Evolutionary conservation across 2,888 invertebrate species (phyloP).

Genomic region (Pharmacophagus antenor): DNA sequence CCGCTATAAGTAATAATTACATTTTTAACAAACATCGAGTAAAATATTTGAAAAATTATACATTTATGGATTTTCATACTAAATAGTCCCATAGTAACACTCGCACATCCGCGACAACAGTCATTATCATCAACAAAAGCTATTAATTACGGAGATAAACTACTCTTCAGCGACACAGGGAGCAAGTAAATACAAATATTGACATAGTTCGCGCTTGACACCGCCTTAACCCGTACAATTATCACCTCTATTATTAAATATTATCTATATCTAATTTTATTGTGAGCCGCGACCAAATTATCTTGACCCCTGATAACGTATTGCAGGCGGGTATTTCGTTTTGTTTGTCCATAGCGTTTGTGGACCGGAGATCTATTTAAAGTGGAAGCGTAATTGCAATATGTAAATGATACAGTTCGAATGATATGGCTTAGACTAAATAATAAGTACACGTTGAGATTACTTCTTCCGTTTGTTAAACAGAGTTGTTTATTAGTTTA

Average conservation of each 20-base stretch:
- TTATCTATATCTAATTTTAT: slow-evolving; percentile 55
- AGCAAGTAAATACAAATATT: slow-evolving; percentile 64
- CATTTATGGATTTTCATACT: slow-evolving; percentile 22
- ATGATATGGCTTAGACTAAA: slow-evolving; percentile 30
- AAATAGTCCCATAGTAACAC: slow-evolving; percentile 42
- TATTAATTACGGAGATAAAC: slow-evolving; percentile 43
- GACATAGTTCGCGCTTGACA: slow-evolving; percentile 69
- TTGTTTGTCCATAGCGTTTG: neutral
- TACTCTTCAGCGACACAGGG: slow-evolving; percentile 32
- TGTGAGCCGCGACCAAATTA: slow-evolving; percentile 40
- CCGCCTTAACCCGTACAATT: slow-evolving; percentile 67
- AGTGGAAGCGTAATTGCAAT: slow-evolving; percentile 28
- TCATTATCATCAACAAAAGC: slow-evolving; percentile 38
- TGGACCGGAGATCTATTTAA: slow-evolving; percentile 25
- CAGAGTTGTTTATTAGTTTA: slow-evolving; percentile 18
- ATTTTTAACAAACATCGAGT: too few species aligned
- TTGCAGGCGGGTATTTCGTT: slow-evolving; percentile 8
- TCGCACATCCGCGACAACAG: slow-evolving; percentile 39
- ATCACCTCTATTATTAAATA: slow-evolving; percentile 61
- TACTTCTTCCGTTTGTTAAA: slow-evolving; percentile 22
- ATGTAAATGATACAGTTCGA: slow-evolving; percentile 13
- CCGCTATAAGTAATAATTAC: too few species aligned
- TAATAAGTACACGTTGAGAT: slow-evolving; percentile 21
- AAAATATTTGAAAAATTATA: too few species aligned
- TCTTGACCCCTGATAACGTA: slow-evolving; percentile 34